Evolutionary conservation across 2,113 vertebrate species (phyloP), one percentile per base, ranked within the genome.

Genomic region (Scophthalmus maximus): DNA sequence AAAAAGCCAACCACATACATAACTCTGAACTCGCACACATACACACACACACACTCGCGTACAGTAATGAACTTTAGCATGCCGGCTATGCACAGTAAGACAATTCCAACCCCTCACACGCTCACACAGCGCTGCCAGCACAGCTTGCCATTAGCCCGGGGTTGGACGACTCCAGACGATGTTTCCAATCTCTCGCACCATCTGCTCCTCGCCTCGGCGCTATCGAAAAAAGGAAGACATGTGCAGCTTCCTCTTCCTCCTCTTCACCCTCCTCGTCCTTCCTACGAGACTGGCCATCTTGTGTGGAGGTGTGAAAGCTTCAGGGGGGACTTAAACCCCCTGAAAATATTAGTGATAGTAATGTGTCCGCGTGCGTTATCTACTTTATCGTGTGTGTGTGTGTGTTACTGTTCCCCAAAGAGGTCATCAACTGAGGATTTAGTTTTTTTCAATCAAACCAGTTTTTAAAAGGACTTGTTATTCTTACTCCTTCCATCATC

Each of bases 181-280:
- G 84, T 81, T 88, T 81, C 85, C 83, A 91, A 90, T 87, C 87
- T 87, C 87, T 82, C 69, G 40, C 87, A 74, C 90, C 88, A 91
- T 88, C 90, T 90, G 90, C 86, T 91, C 83, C 66, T 81, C 81
- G 64, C 76, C 84, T 87, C 68, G n/a, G 58, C 49, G 53, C 80
- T 56, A 65, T 34, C 58, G 32, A 85, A 56, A 66, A 85, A 56
- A 66, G 67, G 79, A 85, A 78, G 78, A 87, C 85, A 80, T 85
- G 72, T 60, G 73, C 58, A 59, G 68, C 83, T 83, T 86, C 86
- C 85, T 87, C 84, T 78, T 79, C 69, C 87, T 82, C 87, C 76
- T 84, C 76, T 73, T 77, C 67, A 86, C 81, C 87, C 77, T 84
- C 76, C 63, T 56, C 66, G 4, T 78, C 75, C 73, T 82, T 76